Evolutionary conservation across 2,113 vertebrate genomes (phyloP), one percentile per base, ranked within the genome.

Genomic region (Alaudala cheleensis): DNA sequence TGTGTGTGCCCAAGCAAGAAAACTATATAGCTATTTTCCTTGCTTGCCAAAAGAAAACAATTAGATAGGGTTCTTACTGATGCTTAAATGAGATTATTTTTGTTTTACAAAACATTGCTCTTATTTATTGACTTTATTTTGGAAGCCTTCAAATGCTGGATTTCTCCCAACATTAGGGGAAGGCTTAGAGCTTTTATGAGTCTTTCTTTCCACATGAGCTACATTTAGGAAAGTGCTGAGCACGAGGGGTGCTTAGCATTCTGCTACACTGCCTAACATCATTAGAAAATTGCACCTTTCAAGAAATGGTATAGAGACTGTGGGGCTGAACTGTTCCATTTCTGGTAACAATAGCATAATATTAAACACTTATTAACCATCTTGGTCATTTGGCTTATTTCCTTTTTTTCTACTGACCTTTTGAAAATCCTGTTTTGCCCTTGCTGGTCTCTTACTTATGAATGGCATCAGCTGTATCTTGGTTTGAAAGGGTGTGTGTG

Each of bases 1-100:
- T 76, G 69, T 79, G 91, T 91, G 78, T 96, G 72, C 71, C 86
- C 77, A 90, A 90, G 90, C 87, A 95, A 94, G 84, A 84, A 96
- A 94, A 85, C 62, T 33, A 53, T 82, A 65, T 37, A 90, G 62
- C 71, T 86, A 53, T 72, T 82, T 90, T 70, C 81, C 39, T 47
- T 85, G 90, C 69, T 88, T 83, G 71, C 72, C 0, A 13, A 92
- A 86, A 81, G 37, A 88, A 84, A 88, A 86, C 54, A 79, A 90
- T 78, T 79, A 61, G 79, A 65, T 72, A 50, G 20, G 0, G 0
- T 92, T 93, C 66, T 65, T 91, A 86, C 79, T 62, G 62, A 83
- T 86, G 60, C 39, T 80, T 78, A 64, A 70, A 79, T 19, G 49
- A 91, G 81, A 78, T 69, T 74, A 78, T 73, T 91, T 85, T 88